These are phyloP conservation scores for Hypotaenidia philippensis DNA, from an alignment of 2,797 vertebrate genomes.

Conservation along the genomic window DNA sequence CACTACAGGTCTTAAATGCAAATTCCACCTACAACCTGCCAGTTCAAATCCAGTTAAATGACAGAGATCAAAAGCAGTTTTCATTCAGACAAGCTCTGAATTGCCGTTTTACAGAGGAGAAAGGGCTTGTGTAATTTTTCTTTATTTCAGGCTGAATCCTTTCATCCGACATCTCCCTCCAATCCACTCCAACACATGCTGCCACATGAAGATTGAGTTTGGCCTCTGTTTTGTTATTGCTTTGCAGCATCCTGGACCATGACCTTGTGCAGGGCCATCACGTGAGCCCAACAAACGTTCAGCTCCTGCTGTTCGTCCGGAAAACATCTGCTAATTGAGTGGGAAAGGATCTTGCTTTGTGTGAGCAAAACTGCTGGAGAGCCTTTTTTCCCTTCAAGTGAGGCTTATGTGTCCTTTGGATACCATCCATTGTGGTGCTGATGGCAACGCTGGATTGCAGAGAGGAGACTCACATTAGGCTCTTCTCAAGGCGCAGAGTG, in stretches of 20 bases:
- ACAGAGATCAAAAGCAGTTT: not conserved
- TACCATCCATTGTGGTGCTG: not conserved
- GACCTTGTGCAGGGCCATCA: not conserved
- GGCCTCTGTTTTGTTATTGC: not conserved
- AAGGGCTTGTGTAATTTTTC: not conserved
- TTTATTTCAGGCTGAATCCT: not conserved
- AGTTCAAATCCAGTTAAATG: not conserved
- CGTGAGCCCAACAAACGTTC: rapidly evolving
- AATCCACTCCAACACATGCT: not conserved
- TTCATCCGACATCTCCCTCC: rapidly evolving
- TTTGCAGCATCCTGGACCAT: not conserved
- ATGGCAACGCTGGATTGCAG: not conserved
- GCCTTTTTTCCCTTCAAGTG: not conserved
- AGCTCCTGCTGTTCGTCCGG: not conserved
- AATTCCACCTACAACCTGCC: not conserved
- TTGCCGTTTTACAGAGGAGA: not conserved
- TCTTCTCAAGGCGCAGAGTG: not conserved
- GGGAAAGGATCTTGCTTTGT: not conserved
- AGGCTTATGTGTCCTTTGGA: constrained; percentile 20
- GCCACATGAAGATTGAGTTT: not conserved
- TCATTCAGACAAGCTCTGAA: not conserved
- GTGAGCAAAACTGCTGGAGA: not conserved
- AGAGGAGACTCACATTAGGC: not conserved
- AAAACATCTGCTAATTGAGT: not conserved
- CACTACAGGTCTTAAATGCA: not conserved